Evolutionary conservation across 2,888 invertebrate species (phyloP).

Genomic region (Scelioninae gen. 1): DNA sequence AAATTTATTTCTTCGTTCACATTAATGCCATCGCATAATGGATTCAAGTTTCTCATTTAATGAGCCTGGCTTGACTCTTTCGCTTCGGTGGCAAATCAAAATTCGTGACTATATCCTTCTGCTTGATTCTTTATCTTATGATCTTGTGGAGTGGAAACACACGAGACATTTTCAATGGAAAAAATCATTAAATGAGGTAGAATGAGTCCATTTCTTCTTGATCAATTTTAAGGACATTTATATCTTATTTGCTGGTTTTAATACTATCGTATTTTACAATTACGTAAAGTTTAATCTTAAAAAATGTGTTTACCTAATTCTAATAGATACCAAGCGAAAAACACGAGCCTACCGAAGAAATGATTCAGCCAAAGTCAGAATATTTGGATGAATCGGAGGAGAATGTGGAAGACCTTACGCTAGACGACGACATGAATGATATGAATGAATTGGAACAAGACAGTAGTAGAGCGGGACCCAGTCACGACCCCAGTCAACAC

Average conservation of each 20-base stretch:
- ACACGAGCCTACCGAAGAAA: slow-evolving; percentile 85
- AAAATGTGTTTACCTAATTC: slow-evolving; percentile 21
- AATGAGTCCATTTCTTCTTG: too few relatives aligned
- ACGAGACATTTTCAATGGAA: slow-evolving; percentile 75
- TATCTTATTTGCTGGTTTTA: too few relatives aligned
- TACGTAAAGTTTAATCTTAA: background rate
- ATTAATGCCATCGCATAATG: slow-evolving; percentile 79
- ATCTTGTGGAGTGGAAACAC: slow-evolving; percentile 81
- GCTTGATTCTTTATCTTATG: slow-evolving; percentile 72
- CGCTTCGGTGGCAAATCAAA: slow-evolving; percentile 83
- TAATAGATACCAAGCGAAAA: slow-evolving; percentile 84
- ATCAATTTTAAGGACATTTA: too few relatives aligned
- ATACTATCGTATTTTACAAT: too few relatives aligned
- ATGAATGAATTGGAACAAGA: slow-evolving; percentile 90
- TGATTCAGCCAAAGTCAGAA: slow-evolving; percentile 90
- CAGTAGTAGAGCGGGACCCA: slow-evolving; percentile 88
- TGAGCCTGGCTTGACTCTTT: slow-evolving; percentile 73
- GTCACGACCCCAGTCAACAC: slow-evolving; percentile 87
- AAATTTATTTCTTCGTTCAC: background rate
- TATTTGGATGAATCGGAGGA: slow-evolving; percentile 89
- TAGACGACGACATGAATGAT: slow-evolving; percentile 90
- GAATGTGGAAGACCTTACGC: slow-evolving; percentile 93
- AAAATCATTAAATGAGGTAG: background rate
- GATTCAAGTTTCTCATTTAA: slow-evolving; percentile 69
- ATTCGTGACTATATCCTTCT: slow-evolving; percentile 81